Base-by-base conservation (phyloP, 1,140 invertebrate genomes). In the Drosophila aff. region DNA sequence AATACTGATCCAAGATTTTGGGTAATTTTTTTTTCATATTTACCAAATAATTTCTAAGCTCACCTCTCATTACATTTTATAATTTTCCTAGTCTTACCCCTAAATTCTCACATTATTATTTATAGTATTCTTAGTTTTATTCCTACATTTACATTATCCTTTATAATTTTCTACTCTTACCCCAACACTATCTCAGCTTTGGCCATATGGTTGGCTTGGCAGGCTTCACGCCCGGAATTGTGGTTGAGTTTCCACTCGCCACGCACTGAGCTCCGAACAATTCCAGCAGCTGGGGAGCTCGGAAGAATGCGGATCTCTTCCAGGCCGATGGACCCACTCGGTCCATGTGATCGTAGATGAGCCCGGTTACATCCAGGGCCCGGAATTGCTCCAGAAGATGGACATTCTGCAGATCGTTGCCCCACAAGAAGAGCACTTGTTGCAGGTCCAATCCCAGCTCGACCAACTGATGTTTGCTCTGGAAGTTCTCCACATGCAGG, bases 391-490 rank as follows among this genome's bases (percentile, higher is more conserved):
- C 96, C 41, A 98, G 96, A 1, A 96, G 96, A n/a, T 95, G 95
- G 41, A 95, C 95, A 91, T 97, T 95, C 74, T 98, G 98, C 80
- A 98, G 97, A 90, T 98, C 97, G 85, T 98, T 97, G 3, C 98
- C 98, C 98, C 98, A 99, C 81, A 97, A 97, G 91, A 99, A 99
- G 43, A 98, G 95, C 0, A 98, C 95, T 21, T 99, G 94, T 13
- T 96, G 96, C 23, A 95, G 94, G 72, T 96, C 94, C 71, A 96
- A 95, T 0, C 96, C 96, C 21, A 96, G 81, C 55, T 96, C 94
- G 0, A 98, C 95, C 92, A 97, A 94, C 98, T 96, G 52, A 95
- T 93, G 46, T 97, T 94, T 74, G 0, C 31, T 31, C 5, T 61
- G 13, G 46, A 99, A 94, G 89, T 98, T 97, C 93, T 98, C 97